phyloP scores from a whole-genome alignment of 2,888 invertebrate genomes.

The Tiliacea citrago region DNA sequence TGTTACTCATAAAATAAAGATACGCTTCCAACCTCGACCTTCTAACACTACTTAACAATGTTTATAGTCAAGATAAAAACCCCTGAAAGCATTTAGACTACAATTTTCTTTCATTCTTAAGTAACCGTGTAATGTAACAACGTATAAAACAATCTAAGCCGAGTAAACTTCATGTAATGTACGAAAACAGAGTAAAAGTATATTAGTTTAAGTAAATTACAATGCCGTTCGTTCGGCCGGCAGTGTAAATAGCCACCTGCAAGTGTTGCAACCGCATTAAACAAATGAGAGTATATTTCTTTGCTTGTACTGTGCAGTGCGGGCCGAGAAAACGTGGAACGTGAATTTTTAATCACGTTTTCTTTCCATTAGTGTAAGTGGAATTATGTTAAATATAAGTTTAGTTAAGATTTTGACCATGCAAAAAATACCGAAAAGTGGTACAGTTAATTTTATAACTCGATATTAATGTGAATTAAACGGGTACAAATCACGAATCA shows the following conservation, averaged over 20 bases:
- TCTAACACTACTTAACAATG: conserved; percentile 4
- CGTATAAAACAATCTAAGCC: conserved; percentile 37
- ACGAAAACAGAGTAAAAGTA: conserved; percentile 40
- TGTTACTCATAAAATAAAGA: conserved; percentile 41
- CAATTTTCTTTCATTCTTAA: conserved; percentile 32
- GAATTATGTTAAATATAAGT: neutral
- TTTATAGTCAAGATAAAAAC: conserved; percentile 44
- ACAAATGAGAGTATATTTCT: conserved; percentile 71
- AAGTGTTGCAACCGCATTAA: conserved; percentile 65
- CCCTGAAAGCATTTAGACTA: conserved; percentile 26
- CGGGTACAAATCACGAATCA: neutral
- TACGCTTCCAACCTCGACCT: conserved; percentile 31
- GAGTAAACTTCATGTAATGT: conserved; percentile 28
- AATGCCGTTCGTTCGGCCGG: conserved; percentile 48
- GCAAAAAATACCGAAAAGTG: neutral
- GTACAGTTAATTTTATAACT: neutral
- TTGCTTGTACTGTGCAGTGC: conserved; percentile 46
- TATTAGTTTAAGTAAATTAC: conserved; percentile 57
- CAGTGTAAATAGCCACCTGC: conserved; percentile 66
- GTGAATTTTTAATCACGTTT: conserved; percentile 36
- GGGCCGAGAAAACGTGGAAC: conserved; percentile 28
- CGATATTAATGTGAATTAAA: neutral
- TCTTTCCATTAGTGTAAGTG: conserved; percentile 30
- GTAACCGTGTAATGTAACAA: conserved; percentile 31
- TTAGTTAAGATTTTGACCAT: neutral